Evolutionary conservation across 1,140 invertebrate genomes (phyloP).

Genomic region (Homalodisca vitripennis): DNA sequence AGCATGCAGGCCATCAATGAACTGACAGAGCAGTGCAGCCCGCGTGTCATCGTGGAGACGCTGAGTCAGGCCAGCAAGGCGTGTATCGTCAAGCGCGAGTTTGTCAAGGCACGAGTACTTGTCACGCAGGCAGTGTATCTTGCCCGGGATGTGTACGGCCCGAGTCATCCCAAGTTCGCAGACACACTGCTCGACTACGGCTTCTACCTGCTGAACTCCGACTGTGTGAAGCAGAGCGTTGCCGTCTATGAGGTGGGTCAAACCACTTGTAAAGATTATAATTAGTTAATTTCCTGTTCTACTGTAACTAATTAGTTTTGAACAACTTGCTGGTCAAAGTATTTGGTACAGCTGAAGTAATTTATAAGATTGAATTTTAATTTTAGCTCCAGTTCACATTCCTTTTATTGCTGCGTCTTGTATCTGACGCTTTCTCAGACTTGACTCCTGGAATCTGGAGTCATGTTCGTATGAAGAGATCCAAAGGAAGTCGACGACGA

Average conservation of each 20-base stretch:
- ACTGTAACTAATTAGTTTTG: no score
- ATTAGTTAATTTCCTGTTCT: no score
- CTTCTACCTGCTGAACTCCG: constrained; percentile 88
- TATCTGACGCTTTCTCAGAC: no score
- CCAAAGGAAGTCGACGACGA: no score
- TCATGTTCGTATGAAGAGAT: no score
- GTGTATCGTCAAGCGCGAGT: constrained; percentile 83
- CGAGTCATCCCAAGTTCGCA: constrained; percentile 74
- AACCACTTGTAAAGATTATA: no score
- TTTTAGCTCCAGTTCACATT: no score
- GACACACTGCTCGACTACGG: constrained; percentile 84
- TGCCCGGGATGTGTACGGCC: constrained; percentile 67
- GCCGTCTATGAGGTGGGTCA: constrained; percentile 70
- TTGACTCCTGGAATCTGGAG: no score
- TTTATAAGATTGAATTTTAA: no score
- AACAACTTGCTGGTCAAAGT: no score
- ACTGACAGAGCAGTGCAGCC: constrained; percentile 58
- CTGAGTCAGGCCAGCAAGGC: constrained; percentile 79
- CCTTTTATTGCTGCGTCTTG: no score
- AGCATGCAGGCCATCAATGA: constrained; percentile 68
- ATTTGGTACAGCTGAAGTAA: no score
- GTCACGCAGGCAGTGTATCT: constrained; percentile 77
- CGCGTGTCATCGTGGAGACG: constrained; percentile 71
- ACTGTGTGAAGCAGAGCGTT: constrained; percentile 78
- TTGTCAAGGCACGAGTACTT: constrained; percentile 73